Percentiles rank a stretch among this genome's conserved stretches.
These are phyloP conservation scores for Ctenodactylus gundi DNA, from an alignment of 2,113 vertebrate species.

Conservation along the genomic window DNA sequence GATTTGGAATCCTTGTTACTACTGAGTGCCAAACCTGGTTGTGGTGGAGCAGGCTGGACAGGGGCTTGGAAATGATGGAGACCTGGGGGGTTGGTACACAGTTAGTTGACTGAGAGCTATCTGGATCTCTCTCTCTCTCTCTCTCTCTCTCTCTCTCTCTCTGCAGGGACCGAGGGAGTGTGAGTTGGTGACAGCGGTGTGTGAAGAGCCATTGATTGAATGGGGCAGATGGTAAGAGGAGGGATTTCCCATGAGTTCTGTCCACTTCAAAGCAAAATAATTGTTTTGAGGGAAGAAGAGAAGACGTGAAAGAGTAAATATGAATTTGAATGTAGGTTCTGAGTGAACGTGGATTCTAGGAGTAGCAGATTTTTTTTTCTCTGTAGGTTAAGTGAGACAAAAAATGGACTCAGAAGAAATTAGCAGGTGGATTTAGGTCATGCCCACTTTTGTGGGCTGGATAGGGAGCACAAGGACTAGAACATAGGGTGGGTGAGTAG, in stretches of 20 bases:
- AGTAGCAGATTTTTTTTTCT: neutral
- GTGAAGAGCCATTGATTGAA: neutral
- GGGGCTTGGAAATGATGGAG: neutral
- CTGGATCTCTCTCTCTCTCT: neutral
- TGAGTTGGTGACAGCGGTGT: neutral
- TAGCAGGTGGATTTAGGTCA: constrained; percentile 23
- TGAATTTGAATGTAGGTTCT: constrained; percentile 31
- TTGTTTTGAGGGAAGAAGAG: neutral
- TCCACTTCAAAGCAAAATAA: neutral
- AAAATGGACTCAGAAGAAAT: neutral
- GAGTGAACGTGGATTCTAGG: too few relatives aligned
- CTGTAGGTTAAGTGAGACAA: neutral
- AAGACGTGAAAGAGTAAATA: neutral
- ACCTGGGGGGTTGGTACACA: too few relatives aligned
- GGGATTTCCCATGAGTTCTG: neutral
- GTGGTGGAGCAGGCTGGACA: neutral
- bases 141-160: too few relatives aligned
- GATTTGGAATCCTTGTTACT: neutral
- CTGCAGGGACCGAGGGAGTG: too few relatives aligned
- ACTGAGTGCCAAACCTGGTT: neutral
- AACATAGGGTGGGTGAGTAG: neutral
- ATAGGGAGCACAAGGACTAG: neutral
- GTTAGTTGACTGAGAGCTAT: neutral
- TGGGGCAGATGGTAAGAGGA: neutral
- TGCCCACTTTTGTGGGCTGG: neutral